Evolutionary conservation across 2,113 vertebrate genomes (phyloP), one percentile per base, ranked within the genome.

Genomic region (Odocoileus virginianus): DNA sequence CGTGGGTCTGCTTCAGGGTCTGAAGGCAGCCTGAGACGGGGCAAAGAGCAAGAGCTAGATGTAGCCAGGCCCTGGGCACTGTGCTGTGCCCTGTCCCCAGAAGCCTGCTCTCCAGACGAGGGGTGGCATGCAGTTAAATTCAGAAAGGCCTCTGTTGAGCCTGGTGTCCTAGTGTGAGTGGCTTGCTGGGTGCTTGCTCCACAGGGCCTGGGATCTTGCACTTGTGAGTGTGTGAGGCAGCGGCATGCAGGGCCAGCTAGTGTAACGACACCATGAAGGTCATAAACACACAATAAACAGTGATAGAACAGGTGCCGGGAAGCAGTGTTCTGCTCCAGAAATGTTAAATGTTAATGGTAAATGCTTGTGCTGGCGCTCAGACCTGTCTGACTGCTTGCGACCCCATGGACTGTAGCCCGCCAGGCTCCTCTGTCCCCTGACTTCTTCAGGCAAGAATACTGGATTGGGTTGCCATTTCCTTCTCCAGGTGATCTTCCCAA

Each of bases 21-120:
- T 17, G 19, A 17, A 0, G 0, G 0, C 0, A n/a, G n/a, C 10
- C 17, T 3, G 30, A 43, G 23, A n/a, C 1, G 7, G 9, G 14
- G 33, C 12, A 43, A 11, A 7, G n/a, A 6, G 52, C 4, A 28
- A 12, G 55, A 43, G 4, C 13, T 12, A 15, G 45, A 11, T 16
- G 30, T 50, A 1, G 17, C n/a, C n/a, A 67, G 9, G 11, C 1
- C 28, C 17, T 3, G 7, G 84, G 45, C 4, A 14, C 52, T 11
- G 9, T 2, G 33, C 81, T 7, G 4, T 50, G 54, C 10, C 55
- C 19, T 8, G 74, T 28, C 27, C 43, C 43, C 57, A 52, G 47
- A 58, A 47, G 7, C 55, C 2, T 2, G 13, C 25, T 28, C 0
- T 79, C 89, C 47, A 30, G 61, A 23, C 17, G 57, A 28, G 23